These are phyloP conservation scores for Brachionus plicatilis DNA, from an alignment of 1,140 invertebrate species.

Conservation along the genomic window DNA sequence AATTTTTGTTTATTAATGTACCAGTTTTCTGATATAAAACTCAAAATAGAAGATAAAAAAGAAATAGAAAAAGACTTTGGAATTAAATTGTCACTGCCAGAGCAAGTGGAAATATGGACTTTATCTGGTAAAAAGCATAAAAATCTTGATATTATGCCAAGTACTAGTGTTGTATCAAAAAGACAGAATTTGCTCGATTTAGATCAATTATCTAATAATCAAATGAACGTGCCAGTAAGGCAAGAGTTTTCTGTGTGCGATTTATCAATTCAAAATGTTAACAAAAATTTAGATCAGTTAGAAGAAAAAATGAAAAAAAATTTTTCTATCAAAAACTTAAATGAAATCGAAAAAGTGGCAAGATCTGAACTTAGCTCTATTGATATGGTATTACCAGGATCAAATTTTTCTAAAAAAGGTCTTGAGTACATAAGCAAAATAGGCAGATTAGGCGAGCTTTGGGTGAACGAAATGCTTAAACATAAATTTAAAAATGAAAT, in stretches of 20 bases:
- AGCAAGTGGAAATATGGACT: neutral
- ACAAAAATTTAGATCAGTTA: neutral
- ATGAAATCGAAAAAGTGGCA: neutral
- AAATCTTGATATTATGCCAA: neutral
- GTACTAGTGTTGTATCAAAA: neutral
- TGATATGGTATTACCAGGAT: neutral
- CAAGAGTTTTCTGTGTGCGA: neutral
- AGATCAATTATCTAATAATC: neutral
- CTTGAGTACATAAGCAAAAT: neutral
- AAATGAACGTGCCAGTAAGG: neutral
- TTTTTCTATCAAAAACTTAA: neutral
- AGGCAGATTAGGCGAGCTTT: neutral
- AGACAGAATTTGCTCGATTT: neutral
- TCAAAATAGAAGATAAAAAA: neutral
- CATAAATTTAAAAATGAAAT: conserved; percentile 24
- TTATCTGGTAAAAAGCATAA: neutral
- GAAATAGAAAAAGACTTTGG: conserved; percentile 17
- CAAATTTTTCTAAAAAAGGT: neutral
- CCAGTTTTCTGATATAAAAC: neutral
- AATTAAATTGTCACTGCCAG: neutral
- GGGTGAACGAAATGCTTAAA: conserved; percentile 12
- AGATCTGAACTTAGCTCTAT: neutral
- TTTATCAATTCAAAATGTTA: neutral
- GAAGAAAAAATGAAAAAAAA: conserved; percentile 25
- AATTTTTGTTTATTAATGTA: conserved; percentile 16